Percentiles rank a stretch among this genome's conserved stretches.
Conservation (phyloP, 1,140 invertebrate genomes). For the Euura lappo region DNA sequence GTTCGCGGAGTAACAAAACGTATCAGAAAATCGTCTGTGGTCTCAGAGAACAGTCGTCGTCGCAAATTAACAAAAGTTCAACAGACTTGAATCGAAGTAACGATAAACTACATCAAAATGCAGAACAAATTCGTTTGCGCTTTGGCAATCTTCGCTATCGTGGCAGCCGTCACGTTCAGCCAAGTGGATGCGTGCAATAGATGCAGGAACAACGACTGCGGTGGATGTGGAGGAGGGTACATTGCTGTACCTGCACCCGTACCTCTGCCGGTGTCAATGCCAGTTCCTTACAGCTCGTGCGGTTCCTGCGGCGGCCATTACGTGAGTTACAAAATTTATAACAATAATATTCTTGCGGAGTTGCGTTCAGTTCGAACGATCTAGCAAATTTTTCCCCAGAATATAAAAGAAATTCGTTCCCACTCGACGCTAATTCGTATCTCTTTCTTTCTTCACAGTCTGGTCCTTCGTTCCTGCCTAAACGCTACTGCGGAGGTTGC, state of each 20-base stretch:
- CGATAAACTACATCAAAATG: background rate
- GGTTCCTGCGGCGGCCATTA: background rate
- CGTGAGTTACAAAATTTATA: background rate
- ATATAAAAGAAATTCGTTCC: no score
- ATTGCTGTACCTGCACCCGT: background rate
- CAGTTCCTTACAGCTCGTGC: background rate
- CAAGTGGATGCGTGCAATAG: background rate
- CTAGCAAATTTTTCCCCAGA: no score
- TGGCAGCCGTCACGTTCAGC: background rate
- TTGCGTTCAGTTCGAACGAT: no score
- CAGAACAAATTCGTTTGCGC: background rate
- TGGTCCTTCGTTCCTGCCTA: background rate
- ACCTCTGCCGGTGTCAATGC: background rate
- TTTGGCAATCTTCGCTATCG: background rate
- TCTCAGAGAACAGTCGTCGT: background rate
- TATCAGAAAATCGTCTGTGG: background rate
- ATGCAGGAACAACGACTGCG: background rate
- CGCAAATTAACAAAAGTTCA: background rate
- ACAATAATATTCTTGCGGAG: no score
- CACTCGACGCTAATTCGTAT: no score
- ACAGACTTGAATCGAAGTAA: background rate
- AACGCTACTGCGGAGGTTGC: constrained; percentile 9
- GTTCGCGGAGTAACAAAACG: background rate
- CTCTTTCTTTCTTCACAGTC: background rate
- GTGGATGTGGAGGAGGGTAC: background rate